A percentile compares a stretch with the other conserved stretches of the same genome.
phyloP scores from a whole-genome alignment of 2,888 invertebrate genomes.

The Dusona sp. region DNA sequence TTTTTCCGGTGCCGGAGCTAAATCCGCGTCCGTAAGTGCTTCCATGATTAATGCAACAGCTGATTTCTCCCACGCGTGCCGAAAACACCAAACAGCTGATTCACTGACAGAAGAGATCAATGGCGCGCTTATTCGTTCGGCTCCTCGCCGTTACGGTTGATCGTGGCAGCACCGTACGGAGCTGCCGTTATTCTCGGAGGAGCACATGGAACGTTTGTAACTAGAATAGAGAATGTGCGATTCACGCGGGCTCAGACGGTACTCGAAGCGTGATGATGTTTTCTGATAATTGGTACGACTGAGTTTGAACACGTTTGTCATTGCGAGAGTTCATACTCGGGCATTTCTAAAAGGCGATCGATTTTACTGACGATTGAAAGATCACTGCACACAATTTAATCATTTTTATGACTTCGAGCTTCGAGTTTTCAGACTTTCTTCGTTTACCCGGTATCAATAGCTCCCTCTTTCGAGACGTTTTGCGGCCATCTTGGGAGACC shows the following conservation, averaged over 20 bases:
- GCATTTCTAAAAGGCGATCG: not conserved
- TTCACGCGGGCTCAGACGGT: not conserved
- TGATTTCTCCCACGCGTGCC: slow-evolving; percentile 75
- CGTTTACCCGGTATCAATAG: not conserved
- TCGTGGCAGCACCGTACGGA: slow-evolving; percentile 68
- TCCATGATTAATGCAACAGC: slow-evolving; percentile 79
- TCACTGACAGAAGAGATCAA: slow-evolving; percentile 73
- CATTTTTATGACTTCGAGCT: not conserved
- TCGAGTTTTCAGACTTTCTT: not conserved
- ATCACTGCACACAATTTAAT: not conserved
- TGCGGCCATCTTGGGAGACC: not conserved
- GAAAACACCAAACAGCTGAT: slow-evolving; percentile 81
- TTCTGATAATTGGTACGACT: not conserved
- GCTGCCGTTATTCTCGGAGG: slow-evolving; percentile 2
- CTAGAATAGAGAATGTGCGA: slow-evolving; percentile 16
- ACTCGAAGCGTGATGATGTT: not conserved
- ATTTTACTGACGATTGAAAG: not conserved
- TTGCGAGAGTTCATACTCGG: not conserved
- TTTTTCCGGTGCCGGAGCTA: slow-evolving; percentile 88
- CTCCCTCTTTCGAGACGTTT: not conserved
- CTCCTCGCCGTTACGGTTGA: slow-evolving; percentile 32
- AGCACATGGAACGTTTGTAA: slow-evolving; percentile 30
- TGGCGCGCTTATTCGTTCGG: slow-evolving; percentile 41
- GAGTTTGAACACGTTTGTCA: not conserved
- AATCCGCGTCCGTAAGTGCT: slow-evolving; percentile 87